Evolutionary conservation across 2,888 invertebrate genomes (phyloP).

Genomic region (Stramonita haemastoma): DNA sequence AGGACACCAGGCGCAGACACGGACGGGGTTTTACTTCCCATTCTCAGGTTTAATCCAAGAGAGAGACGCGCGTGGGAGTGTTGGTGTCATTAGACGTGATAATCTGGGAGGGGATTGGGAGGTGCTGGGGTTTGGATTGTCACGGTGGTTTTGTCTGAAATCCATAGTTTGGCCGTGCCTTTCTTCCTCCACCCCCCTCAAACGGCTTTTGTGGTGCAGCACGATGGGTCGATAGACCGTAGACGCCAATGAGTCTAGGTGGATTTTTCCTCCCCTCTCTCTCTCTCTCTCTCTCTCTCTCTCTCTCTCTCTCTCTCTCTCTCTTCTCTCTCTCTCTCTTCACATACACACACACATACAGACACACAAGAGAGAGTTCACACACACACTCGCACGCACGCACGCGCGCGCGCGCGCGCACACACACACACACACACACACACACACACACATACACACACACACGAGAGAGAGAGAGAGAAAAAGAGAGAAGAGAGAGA

Average conservation of each 20-base stretch:
- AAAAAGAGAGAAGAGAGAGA: too few relatives aligned
- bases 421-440: too few relatives aligned
- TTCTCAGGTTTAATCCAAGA: too few relatives aligned
- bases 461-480: too few relatives aligned
- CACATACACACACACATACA: too few relatives aligned
- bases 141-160: not conserved
- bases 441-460: too few relatives aligned
- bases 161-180: not conserved
- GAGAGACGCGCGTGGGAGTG: not conserved
- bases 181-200: too few relatives aligned
- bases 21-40: too few relatives aligned
- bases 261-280: not conserved
- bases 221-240: not conserved
- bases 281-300: not conserved
- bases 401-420: too few relatives aligned
- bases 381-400: too few relatives aligned
- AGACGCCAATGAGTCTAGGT: not conserved
- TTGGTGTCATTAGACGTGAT: not conserved
- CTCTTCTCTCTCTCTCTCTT: constrained; percentile 5
- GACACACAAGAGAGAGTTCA: too few relatives aligned
- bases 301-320: constrained; percentile 25
- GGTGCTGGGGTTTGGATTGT: not conserved
- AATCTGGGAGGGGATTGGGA: not conserved
- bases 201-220: not conserved
- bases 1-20: not conserved